Base-by-base conservation (phyloP, 2,888 invertebrate species). In the Fragum whitleyi region DNA sequence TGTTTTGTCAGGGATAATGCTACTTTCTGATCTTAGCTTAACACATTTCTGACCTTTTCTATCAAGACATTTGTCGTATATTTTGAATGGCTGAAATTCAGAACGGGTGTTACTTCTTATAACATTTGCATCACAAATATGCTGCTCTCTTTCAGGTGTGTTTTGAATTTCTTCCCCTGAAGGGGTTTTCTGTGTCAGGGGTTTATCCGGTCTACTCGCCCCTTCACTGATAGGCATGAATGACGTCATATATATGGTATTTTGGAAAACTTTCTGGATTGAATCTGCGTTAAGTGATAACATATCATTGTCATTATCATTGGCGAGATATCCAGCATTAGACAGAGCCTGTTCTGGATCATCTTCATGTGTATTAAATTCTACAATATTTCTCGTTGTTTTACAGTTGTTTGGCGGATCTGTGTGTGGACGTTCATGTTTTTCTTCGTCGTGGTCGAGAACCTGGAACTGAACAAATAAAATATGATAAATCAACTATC, bases 261-360 rank as follows among this genome's bases (percentile, higher is more conserved):
- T 79, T 73, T 88, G 87, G 55, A 90, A 89, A 47, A 84, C 86
- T 68, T 83, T 70, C 62, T 90, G 88, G 28, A 90, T 89, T 2
- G 81, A 75, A 14, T 83, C 85, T 14, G 90, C 89, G 62, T 90
- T 85, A 23, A 86, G 39, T 14, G 77, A 70, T n/a, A 72, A 23
- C 62, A 83, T 70, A 9, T 83, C 83, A 21, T 42, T 65, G 16
- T 65, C 65, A 21, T n/a, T 3, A 2, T 21, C 11, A n/a, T 28
- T 7, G 2, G 29, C 6, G 36, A 32, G 5, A 62, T 62, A 9
- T 47, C 47, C 47, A 47, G 2, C 7, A 16, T 16, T 47, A n/a
- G 47, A 14, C 39, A 39, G 7, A 6, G 7, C 39, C 39, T 39
- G 39, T 39, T 9, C 39, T 39, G 14, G n/a, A n/a, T 42, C 16